phyloP scores from a whole-genome alignment of 2,113 vertebrate genomes.

The Daboia siamensis region DNA sequence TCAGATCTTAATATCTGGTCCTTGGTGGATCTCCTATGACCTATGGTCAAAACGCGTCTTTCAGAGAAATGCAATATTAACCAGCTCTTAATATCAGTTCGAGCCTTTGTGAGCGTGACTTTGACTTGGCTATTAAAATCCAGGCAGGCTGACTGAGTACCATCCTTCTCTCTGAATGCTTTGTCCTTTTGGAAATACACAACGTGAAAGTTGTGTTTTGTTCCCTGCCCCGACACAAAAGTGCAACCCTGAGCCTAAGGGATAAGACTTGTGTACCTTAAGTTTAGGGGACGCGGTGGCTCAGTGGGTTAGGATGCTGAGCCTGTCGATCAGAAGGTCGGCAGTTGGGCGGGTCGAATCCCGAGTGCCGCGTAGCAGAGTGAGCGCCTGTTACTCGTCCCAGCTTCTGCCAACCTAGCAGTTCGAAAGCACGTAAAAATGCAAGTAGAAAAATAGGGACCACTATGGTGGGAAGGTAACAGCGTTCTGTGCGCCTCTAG shows the following conservation, averaged over 20 bases:
- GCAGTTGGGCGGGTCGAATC: no score
- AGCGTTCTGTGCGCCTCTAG: no score
- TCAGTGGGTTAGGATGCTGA: no score
- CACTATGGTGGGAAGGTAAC: no score
- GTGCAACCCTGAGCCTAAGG: background rate
- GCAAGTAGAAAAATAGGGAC: no score
- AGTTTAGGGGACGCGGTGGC: no score
- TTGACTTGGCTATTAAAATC: slow-evolving; percentile 26
- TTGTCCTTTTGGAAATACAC: background rate
- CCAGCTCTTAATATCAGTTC: slow-evolving; percentile 34
- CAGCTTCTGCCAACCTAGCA: no score
- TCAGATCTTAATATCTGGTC: background rate
- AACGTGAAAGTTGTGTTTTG: background rate
- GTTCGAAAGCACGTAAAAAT: no score
- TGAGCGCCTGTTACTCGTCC: no score
- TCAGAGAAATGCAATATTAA: slow-evolving; percentile 29
- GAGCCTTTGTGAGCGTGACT: slow-evolving; percentile 4
- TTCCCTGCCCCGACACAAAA: background rate
- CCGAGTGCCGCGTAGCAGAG: no score
- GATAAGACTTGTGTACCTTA: background rate
- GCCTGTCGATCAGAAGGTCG: no score
- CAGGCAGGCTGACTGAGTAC: background rate
- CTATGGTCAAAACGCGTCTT: slow-evolving; percentile 29
- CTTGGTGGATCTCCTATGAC: background rate
- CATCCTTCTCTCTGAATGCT: background rate